Conservation (phyloP, 64 coral and sea anemone species). For the Montipora cactus region DNA sequence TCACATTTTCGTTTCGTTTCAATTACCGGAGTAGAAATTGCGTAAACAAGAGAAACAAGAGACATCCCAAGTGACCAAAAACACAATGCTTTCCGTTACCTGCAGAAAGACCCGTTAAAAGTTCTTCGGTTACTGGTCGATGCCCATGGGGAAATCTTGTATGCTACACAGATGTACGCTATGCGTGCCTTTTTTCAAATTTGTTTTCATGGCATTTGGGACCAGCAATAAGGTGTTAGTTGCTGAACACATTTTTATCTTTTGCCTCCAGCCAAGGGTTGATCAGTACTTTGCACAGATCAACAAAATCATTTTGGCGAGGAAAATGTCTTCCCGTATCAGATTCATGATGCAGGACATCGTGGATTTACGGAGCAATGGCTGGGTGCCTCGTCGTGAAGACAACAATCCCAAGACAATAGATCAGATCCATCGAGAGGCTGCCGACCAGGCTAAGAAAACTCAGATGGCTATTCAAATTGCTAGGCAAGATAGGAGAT, state of each 20-base stretch:
- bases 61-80: too few relatives aligned
- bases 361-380: conserved; percentile 66
- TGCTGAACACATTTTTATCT: neutral
- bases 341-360: conserved; percentile 95
- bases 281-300: conserved; percentile 98
- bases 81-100: too few relatives aligned
- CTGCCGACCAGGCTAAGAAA: conserved; percentile 75
- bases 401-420: conserved; percentile 96
- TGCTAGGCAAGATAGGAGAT: conserved; percentile 27
- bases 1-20: too few relatives aligned
- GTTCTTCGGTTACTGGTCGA: too few relatives aligned
- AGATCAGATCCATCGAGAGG: conserved; percentile 93
- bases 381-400: conserved; percentile 86
- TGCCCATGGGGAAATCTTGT: too few relatives aligned
- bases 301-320: conserved; percentile 76
- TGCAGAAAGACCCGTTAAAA: too few relatives aligned
- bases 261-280: conserved; percentile 72
- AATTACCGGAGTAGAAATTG: too few relatives aligned
- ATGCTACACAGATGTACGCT: too few relatives aligned
- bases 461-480: conserved; percentile 58
- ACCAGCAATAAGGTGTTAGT: neutral
- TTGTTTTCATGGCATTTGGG: too few relatives aligned
- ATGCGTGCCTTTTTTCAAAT: too few relatives aligned
- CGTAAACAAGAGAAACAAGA: too few relatives aligned
- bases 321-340: conserved; percentile 75